A percentile compares a stretch with the other conserved stretches of the same genome.
Conservation (phyloP, 2,113 vertebrate genomes). For the Puma concolor region DNA sequence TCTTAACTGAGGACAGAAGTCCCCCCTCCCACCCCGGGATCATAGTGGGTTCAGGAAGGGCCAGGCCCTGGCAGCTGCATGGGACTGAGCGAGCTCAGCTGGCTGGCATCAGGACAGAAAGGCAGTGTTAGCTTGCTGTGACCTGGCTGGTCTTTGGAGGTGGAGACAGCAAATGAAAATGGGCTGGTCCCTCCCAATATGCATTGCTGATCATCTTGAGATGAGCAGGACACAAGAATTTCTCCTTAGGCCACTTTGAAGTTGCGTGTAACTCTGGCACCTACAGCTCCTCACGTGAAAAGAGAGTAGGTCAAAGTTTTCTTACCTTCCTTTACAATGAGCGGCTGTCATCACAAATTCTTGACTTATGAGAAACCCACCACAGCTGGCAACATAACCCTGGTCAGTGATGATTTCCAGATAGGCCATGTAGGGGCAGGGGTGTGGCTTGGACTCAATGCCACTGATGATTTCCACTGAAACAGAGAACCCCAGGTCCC, state of each 20-base stretch:
- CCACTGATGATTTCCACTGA: slow-evolving; percentile 60
- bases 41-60: neutral
- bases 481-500: neutral
- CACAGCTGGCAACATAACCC: accelerated
- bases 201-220: neutral
- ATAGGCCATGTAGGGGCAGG: slow-evolving; percentile 55
- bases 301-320: neutral
- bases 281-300: neutral
- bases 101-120: neutral
- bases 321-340: slow-evolving; percentile 58
- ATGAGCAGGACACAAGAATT: neutral
- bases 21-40: too few relatives aligned
- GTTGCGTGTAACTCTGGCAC: neutral
- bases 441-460: slow-evolving; percentile 42
- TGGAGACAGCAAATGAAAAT: neutral
- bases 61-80: neutral
- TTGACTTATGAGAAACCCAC: slow-evolving; percentile 58
- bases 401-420: neutral
- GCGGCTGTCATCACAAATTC: slow-evolving; percentile 64
- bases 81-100: neutral
- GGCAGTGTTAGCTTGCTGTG: neutral
- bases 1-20: neutral
- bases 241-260: neutral
- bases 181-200: neutral
- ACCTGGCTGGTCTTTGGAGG: neutral